These are phyloP conservation scores for Notamacropus eugenii DNA, from an alignment of 2,797 vertebrate species.

Conservation along the genomic window DNA sequence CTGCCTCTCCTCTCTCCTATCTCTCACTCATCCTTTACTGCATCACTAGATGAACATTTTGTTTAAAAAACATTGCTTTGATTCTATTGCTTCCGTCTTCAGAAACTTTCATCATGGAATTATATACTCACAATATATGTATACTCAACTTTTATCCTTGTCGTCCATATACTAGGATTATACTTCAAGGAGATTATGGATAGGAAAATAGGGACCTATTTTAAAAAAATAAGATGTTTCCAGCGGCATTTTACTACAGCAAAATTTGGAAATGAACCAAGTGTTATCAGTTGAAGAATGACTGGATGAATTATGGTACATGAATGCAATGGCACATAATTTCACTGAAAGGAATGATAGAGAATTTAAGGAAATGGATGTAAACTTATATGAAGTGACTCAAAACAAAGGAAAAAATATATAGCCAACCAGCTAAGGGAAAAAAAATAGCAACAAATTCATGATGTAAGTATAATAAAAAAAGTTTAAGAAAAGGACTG, in stretches of 20 bases:
- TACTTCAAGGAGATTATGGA: background rate
- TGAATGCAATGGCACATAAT: background rate
- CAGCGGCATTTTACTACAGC: background rate
- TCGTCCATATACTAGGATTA: background rate
- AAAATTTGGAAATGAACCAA: background rate
- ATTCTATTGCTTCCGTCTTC: background rate
- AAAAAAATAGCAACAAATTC: background rate
- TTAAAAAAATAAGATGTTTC: background rate
- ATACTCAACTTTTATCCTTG: background rate
- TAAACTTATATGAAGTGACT: background rate
- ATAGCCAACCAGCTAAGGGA: background rate
- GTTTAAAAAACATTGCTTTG: background rate
- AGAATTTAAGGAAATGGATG: background rate
- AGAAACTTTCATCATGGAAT: background rate
- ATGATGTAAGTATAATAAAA: background rate
- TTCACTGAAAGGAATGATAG: background rate
- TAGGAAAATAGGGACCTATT: background rate
- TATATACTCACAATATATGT: background rate
- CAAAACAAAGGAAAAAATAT: background rate
- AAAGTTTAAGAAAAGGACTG: background rate
- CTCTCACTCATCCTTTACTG: background rate
- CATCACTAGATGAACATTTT: background rate
- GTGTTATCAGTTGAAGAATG: background rate
- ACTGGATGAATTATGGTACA: background rate
- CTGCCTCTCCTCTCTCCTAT: background rate